phyloP scores from a whole-genome alignment of 2,888 invertebrate species.

The Caenorhabditis wallacei region DNA sequence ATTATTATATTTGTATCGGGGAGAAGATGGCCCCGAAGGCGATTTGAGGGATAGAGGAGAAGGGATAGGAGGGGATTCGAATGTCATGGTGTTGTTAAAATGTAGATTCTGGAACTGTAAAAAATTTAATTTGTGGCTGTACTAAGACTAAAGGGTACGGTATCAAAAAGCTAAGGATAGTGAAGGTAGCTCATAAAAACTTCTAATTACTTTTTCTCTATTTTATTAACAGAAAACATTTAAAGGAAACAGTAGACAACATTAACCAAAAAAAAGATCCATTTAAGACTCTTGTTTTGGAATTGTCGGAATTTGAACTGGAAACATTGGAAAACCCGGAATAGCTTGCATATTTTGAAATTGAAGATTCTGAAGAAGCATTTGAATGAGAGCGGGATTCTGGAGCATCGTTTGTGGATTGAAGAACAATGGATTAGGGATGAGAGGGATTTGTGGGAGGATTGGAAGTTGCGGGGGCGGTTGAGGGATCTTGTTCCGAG shows the following conservation, averaged over 20 bases:
- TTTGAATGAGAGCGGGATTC: background rate
- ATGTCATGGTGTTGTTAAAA: background rate
- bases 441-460: background rate
- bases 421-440: background rate
- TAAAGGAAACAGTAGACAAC: background rate
- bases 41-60: background rate
- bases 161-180: no score
- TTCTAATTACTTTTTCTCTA: background rate
- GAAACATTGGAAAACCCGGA: background rate
- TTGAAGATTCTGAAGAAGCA: conserved; percentile 17
- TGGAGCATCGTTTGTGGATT: conserved; percentile 2
- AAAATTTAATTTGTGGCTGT: no score
- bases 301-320: background rate
- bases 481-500: no score
- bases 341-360: background rate
- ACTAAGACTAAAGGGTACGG: no score
- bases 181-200: background rate
- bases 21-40: background rate
- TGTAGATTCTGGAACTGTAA: no score
- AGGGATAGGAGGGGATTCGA: background rate
- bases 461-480: no score
- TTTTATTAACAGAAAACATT: background rate
- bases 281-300: background rate
- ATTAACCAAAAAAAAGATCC: background rate
- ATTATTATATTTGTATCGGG: conserved; percentile 11